Base-by-base conservation (phyloP, 2,888 invertebrate genomes). In the Chymomyza procnemis region DNA sequence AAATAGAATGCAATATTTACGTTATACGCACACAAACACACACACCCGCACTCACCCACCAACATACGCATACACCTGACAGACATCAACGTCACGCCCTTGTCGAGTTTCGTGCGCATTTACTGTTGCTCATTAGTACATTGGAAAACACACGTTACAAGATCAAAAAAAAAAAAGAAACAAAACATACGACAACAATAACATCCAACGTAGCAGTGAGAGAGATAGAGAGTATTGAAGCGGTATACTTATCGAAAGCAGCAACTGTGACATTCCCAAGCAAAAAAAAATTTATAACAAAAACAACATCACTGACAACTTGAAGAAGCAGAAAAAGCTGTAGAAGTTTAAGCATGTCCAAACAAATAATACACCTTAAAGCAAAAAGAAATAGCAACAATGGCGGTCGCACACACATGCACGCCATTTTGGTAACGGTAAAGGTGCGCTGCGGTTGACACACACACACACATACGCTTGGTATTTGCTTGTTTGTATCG, bases 1-100 rank as follows among this genome's bases (percentile, higher is more conserved):
- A 74, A 85, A 80, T 76, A 82, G 83, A 83, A 75, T 83, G 73
- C 85, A 81, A 73, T 81, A 80, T 79, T 80, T 81, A 75, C 75
- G 67, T 64, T 30, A 69, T 41, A 41, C 26, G 56, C 26, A 46
- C 67, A 61, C 30, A 54, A 9, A 54, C 21, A 48, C 59, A 58
- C 48, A 26, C 26, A 41, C 19, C 46, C 19, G 34, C 59, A 59
- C 48, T 30, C 48, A 6, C 63, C 41, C 30, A 59, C 62, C 68
- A 66, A 46, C 46, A 60, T 47, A 57, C 62, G 69, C 5, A 57
- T n/a, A 57, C 30, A 50, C 16, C 50, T 41, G 34, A 2, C 54
- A 54, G 19, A 2, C 67, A 62, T 69, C 67, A 48, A 21, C 73
- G 85, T 80, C 74, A 80, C 85, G 85, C 81, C 81, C 83, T 76